A percentile compares a stretch with the other conserved stretches of the same genome.
Conservation (phyloP, 1,140 invertebrate species). For the Zaprionus africanus region DNA sequence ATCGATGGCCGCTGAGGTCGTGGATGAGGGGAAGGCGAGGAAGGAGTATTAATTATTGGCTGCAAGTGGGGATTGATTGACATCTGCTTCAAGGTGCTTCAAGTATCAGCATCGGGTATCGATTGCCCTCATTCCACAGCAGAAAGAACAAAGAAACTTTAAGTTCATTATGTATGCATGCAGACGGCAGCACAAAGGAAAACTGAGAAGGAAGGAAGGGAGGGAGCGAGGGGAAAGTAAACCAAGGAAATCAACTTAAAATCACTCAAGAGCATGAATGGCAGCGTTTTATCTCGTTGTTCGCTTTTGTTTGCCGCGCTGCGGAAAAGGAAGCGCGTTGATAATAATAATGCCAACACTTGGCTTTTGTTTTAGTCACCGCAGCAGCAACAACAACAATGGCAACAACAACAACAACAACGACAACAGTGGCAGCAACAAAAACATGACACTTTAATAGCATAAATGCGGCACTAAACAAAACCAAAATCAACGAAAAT, state of each 20-base stretch:
- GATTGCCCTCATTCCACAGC: constrained; percentile 25
- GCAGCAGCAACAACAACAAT: constrained; percentile 46
- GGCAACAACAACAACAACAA: constrained; percentile 45
- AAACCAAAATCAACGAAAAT: constrained; percentile 76
- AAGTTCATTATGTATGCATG: constrained; percentile 32
- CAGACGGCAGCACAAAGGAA: constrained; percentile 9
- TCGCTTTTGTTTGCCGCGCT: constrained; percentile 57
- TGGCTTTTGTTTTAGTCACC: constrained; percentile 73
- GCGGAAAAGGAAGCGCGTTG: constrained; percentile 78
- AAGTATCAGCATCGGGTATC: constrained; percentile 6
- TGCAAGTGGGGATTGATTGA: constrained; percentile 34
- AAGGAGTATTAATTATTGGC: constrained; percentile 11
- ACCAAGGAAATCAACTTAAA: constrained; percentile 75
- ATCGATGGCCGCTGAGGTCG: neutral
- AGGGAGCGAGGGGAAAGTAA: constrained; percentile 20
- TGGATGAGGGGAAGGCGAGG: neutral
- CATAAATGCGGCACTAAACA: constrained; percentile 81
- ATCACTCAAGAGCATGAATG: constrained; percentile 79
- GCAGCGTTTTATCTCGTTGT: constrained; percentile 67
- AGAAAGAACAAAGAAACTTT: constrained; percentile 43
- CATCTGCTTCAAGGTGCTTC: constrained; percentile 21
- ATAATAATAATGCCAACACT: constrained; percentile 79
- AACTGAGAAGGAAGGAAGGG: neutral
- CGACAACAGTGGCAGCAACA: constrained; percentile 37
- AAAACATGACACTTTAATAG: constrained; percentile 80